Evolutionary conservation across 2,797 vertebrate genomes (phyloP).

Genomic region (Tokudaia tokunoshimensis): DNA sequence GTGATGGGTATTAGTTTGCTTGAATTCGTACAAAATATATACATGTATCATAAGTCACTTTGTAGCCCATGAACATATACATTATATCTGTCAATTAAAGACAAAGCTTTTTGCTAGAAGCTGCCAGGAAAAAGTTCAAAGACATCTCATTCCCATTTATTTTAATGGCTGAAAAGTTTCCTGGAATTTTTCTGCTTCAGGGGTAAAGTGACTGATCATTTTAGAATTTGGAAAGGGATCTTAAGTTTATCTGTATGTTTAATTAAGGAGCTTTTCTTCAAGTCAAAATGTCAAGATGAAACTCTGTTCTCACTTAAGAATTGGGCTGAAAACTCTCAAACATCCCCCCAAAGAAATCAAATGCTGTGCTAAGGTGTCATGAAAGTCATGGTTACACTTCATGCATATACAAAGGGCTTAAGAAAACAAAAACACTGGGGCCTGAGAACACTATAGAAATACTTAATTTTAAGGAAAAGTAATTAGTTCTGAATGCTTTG

Average conservation of each 20-base stretch:
- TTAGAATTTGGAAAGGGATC: background rate
- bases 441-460: background rate
- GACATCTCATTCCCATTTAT: background rate
- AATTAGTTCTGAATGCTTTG: background rate
- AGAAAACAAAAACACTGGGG: background rate
- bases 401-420: background rate
- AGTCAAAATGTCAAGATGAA: constrained; percentile 24
- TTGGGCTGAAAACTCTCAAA: background rate
- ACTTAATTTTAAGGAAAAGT: background rate
- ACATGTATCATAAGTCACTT: background rate
- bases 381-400: background rate
- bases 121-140: background rate
- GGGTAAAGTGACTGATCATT: background rate
- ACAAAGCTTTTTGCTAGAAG: background rate
- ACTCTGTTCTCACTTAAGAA: background rate
- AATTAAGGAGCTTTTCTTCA: constrained; percentile 9
- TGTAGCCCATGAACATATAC: background rate
- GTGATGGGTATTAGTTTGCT: background rate
- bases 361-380: background rate
- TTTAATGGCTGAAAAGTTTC: background rate
- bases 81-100: background rate
- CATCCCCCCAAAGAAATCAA: background rate
- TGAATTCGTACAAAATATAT: background rate
- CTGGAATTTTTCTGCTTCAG: background rate
- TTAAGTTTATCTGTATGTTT: background rate